A percentile compares a stretch with the other conserved stretches of the same genome.
Conservation (phyloP, 2,113 vertebrate genomes). For the Phaethornis superciliosus region DNA sequence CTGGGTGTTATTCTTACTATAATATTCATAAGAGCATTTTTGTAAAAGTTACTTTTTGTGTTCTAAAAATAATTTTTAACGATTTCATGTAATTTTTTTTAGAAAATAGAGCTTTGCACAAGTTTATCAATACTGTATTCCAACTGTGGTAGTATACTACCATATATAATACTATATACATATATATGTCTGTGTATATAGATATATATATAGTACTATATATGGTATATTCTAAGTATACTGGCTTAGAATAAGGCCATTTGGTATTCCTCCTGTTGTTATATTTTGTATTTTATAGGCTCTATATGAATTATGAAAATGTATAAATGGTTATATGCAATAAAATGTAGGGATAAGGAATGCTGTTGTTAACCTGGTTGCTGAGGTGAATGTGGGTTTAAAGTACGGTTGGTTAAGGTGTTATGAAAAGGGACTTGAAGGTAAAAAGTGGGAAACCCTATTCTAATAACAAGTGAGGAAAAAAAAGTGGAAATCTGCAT, state of each 20-base stretch:
- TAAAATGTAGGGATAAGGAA: neutral
- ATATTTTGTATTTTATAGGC: neutral
- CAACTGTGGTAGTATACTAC: neutral
- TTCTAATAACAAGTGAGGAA: neutral
- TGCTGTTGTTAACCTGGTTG: neutral
- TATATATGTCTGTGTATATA: too few species aligned
- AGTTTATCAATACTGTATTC: neutral
- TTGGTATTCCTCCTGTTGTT: neutral
- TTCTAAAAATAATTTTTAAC: neutral
- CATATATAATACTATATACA: too few species aligned
- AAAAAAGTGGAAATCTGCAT: neutral
- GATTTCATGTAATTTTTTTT: neutral
- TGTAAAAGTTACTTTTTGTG: neutral
- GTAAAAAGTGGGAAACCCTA: neutral
- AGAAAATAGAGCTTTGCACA: neutral
- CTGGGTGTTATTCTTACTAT: neutral
- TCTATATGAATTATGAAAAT: neutral
- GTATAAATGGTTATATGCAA: neutral
- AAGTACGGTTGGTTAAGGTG: neutral
- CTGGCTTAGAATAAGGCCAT: neutral
- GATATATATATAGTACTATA: too few species aligned
- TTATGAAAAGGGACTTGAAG: neutral
- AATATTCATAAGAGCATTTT: neutral
- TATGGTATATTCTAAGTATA: neutral
- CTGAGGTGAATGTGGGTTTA: neutral